Percentiles rank a stretch among this genome's conserved stretches.
Evolutionary conservation across 2,797 vertebrate genomes (phyloP).

Genomic region (Catostomus latipinnis): DNA sequence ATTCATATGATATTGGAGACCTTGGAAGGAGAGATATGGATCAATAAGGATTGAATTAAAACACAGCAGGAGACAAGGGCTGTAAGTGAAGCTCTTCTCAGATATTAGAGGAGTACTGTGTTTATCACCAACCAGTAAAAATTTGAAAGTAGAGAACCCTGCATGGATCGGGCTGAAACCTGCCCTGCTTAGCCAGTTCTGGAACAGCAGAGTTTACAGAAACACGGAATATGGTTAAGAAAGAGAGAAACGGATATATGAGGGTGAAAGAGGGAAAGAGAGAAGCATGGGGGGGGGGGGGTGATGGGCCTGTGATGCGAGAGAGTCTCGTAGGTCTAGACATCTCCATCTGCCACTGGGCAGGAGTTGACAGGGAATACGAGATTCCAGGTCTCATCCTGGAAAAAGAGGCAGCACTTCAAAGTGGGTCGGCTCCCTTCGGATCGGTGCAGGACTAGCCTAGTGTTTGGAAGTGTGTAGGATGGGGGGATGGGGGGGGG

Average conservation of each 20-base stretch:
- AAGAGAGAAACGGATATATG: background rate
- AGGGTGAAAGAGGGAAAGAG: background rate
- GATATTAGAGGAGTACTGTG: constrained; percentile 62
- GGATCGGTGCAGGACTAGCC: constrained; percentile 43
- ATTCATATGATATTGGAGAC: constrained; percentile 80
- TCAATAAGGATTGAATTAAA: constrained; percentile 80
- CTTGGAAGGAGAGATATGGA: constrained; percentile 80
- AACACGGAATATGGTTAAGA: background rate
- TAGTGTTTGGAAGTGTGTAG: constrained; percentile 25
- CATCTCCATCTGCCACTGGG: constrained; percentile 68
- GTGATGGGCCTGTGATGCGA: background rate
- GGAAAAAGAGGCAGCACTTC: constrained; percentile 57
- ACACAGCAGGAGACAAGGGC: constrained; percentile 74
- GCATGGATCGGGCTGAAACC: constrained; percentile 20
- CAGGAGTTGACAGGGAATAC: constrained; percentile 68
- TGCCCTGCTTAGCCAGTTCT: background rate
- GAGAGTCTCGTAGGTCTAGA: constrained; percentile 23
- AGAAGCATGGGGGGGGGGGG: background rate
- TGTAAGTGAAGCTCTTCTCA: constrained; percentile 62
- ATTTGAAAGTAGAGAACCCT: constrained; percentile 29
- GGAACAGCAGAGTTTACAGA: no score
- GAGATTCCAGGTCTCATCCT: constrained; percentile 61
- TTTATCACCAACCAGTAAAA: constrained; percentile 42
- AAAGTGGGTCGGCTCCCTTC: constrained; percentile 56
- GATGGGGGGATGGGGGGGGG: constrained; percentile 1